Percentiles rank a stretch among this genome's conserved stretches.
phyloP scores from a whole-genome alignment of 2,113 vertebrate genomes.

The Lutjanus erythropterus region DNA sequence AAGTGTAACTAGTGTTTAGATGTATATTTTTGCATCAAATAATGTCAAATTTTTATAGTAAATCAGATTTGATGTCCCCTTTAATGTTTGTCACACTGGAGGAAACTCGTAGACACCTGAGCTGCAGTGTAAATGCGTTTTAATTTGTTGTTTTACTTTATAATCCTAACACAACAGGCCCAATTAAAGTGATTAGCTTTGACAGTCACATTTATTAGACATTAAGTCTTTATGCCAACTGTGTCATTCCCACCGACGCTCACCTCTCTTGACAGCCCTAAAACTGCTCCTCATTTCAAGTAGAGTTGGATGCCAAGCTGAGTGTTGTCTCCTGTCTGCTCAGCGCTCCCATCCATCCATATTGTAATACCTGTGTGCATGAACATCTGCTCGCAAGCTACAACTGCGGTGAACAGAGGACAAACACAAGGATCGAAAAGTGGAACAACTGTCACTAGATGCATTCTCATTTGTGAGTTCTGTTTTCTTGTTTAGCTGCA shows the following conservation, averaged over 20 bases:
- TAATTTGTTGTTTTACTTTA: neutral
- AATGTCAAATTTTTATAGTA: neutral
- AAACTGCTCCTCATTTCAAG: neutral
- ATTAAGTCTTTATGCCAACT: neutral
- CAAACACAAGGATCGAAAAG: neutral
- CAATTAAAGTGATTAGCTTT: constrained; percentile 2
- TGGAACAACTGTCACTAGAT: neutral
- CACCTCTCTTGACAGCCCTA: neutral
- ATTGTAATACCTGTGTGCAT: constrained; percentile 29
- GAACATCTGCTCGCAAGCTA: constrained; percentile 22
- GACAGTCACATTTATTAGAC: neutral
- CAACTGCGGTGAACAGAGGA: neutral
- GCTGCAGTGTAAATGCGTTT: neutral
- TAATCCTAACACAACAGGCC: constrained; percentile 5
- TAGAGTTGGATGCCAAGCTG: neutral
- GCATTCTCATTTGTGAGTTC: neutral
- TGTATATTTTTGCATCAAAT: neutral
- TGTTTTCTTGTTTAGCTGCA: neutral
- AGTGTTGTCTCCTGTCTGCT: constrained; percentile 6
- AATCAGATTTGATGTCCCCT: neutral
- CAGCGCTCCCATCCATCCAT: constrained; percentile 15
- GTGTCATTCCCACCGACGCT: neutral
- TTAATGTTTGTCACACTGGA: neutral
- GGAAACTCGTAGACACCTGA: neutral
- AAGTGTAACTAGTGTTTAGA: too few species aligned